These are phyloP conservation scores for Magallana gigas DNA, from an alignment of 1,140 invertebrate species.

Conservation along the genomic window DNA sequence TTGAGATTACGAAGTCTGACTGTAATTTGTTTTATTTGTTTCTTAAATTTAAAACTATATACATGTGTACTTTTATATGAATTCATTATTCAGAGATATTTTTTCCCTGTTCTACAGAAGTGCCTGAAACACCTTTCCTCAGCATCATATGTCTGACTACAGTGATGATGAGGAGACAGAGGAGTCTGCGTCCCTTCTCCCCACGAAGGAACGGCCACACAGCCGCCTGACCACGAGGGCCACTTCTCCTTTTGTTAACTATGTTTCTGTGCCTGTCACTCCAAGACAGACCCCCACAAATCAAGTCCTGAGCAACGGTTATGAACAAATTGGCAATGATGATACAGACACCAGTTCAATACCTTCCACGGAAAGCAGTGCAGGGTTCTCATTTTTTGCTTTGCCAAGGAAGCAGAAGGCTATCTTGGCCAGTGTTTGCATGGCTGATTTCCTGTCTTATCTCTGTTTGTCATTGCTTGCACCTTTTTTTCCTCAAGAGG, in stretches of 20 bases:
- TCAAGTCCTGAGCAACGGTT: not conserved
- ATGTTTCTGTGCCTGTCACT: not conserved
- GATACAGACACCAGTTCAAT: not conserved
- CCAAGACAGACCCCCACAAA: not conserved
- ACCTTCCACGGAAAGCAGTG: not conserved
- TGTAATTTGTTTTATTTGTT: not conserved
- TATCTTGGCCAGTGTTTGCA: slow-evolving; percentile 50
- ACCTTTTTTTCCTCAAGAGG: slow-evolving; percentile 58
- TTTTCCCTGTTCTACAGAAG: not conserved
- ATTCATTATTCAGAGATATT: not conserved
- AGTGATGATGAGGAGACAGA: slow-evolving; percentile 19
- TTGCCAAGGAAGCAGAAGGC: slow-evolving; percentile 46
- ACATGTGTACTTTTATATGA: not conserved
- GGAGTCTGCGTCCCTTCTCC: slow-evolving; percentile 16
- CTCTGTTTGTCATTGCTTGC: slow-evolving; percentile 54
- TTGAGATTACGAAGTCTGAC: not conserved
- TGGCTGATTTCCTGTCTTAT: slow-evolving; percentile 48
- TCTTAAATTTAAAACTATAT: not conserved
- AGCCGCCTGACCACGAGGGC: not conserved
- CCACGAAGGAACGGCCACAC: not conserved
- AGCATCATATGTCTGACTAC: not conserved
- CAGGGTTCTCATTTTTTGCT: slow-evolving; percentile 50
- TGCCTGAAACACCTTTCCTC: not conserved
- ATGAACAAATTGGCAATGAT: slow-evolving; percentile 3
- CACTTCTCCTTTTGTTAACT: not conserved